Base-by-base conservation (phyloP, 2,797 vertebrate genomes). In the Phrynocephalus vlangalii region DNA sequence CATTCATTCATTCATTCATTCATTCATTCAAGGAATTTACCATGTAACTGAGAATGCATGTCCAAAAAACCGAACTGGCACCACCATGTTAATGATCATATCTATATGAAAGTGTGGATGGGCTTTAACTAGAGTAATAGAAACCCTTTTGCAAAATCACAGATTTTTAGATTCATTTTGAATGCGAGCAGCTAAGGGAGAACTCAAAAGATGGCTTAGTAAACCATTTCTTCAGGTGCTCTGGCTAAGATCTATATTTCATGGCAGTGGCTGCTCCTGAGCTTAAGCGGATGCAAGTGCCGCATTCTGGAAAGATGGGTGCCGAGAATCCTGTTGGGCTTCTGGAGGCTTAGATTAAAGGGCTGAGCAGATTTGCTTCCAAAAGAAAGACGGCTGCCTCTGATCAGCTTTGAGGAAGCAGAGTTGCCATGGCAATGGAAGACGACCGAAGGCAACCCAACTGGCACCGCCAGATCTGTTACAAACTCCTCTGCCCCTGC, bases 401-500 rank as follows among this genome's bases (percentile, higher is more conserved):
- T 38, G 1, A 77, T 91, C 87, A 76, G 63, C 63, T 68, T 87
- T 91, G 88, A 92, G 84, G 91, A 71, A 86, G 38, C 10, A 28
- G 56, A 18, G 92, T 95, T 95, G 91, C 94, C 84, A 94, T 95
- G 86, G 91, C 83, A 91, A 92, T 85, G 87, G 71, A 82, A 85
- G 76, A 78, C 86, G 68, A 4, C 63, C 30, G 67, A 90, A 85
- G 78, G 44, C 72, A 88, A 87, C 56, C 33, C 6, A 0, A 0
- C 86, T 77, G 76, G 71, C 90, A 81, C 80, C 67, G 84, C 28
- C 71, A 63, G 78, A 85, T 67, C 48, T 50, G 30, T 44, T 22
- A 13, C 30, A 7, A 71, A 71, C 15, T 26, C n/a, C 28, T 56
- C 52, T 56, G 52, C 52, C 52, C 52, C 52, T 56, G 52, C 52